Evolutionary conservation across 2,113 vertebrate genomes (phyloP).

Genomic region (Seriola dumerili): DNA sequence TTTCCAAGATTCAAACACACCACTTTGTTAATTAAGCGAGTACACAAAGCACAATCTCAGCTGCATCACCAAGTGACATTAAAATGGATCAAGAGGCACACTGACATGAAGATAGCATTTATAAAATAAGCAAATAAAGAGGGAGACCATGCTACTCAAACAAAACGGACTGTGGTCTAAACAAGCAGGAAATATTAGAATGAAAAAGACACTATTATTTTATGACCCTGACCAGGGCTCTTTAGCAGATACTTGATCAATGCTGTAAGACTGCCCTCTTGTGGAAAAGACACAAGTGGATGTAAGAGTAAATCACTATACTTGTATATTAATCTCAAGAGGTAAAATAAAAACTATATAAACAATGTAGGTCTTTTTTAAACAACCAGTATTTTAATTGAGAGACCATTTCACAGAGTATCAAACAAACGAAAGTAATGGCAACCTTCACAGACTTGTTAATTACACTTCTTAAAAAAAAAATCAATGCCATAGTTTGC

Average conservation of each 20-base stretch:
- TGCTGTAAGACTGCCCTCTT: conserved; percentile 13
- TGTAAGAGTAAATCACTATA: no score
- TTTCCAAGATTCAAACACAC: no score
- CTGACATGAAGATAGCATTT: background rate
- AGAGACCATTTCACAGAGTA: conserved; percentile 75
- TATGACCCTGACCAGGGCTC: background rate
- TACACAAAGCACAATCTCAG: no score
- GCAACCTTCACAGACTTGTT: conserved; percentile 35
- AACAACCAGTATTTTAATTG: conserved; percentile 74
- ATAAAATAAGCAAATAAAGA: background rate
- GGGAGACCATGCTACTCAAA: no score
- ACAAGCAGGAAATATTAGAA: no score
- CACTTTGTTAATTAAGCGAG: no score
- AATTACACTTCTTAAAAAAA: conserved; percentile 2
- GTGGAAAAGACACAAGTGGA: background rate
- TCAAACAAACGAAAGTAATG: conserved; percentile 66
- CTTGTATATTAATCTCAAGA: background rate
- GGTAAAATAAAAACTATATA: background rate
- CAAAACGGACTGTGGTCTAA: no score
- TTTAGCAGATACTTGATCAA: background rate
- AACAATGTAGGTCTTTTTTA: background rate
- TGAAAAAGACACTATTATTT: no score
- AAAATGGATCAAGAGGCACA: background rate
- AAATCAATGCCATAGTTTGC: conserved; percentile 27
- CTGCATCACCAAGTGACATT: background rate